Percentiles rank a stretch among this genome's conserved stretches.
Conservation (phyloP, 2,888 invertebrate genomes). For the Amorpha juglandis region DNA sequence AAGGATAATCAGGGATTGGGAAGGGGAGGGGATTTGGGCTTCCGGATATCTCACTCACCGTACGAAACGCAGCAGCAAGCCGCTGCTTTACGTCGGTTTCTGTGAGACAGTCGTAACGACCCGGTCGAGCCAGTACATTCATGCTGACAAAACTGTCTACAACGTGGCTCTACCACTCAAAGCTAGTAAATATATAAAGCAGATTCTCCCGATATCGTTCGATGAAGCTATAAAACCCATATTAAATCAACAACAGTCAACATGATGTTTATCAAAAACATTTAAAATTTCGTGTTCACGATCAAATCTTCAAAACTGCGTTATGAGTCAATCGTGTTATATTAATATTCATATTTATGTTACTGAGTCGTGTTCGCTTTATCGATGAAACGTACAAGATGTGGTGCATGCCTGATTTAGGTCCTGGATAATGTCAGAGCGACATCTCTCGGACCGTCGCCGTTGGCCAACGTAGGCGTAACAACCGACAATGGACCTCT, state of each 20-base stretch:
- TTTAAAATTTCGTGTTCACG: constrained; percentile 1
- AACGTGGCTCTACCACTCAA: too few relatives aligned
- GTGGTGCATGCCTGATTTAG: constrained; percentile 67
- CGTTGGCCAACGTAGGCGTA: constrained; percentile 49
- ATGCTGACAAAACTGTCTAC: too few relatives aligned
- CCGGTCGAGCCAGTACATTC: too few relatives aligned
- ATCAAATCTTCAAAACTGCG: constrained; percentile 18
- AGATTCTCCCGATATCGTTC: too few relatives aligned
- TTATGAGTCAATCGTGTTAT: constrained; percentile 26
- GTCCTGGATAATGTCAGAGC: constrained; percentile 56
- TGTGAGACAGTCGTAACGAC: too few relatives aligned
- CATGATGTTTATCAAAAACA: not conserved
- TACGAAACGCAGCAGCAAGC: too few relatives aligned
- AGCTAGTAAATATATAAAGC: too few relatives aligned
- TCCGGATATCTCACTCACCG: too few relatives aligned
- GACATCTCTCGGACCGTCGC: constrained; percentile 47
- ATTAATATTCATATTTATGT: constrained; percentile 36
- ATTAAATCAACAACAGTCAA: not conserved
- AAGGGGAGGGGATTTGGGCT: too few relatives aligned
- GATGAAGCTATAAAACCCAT: not conserved
- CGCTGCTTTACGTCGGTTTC: too few relatives aligned
- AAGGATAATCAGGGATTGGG: too few relatives aligned
- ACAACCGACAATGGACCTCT: constrained; percentile 40
- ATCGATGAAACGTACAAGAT: constrained; percentile 61
- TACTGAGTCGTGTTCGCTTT: constrained; percentile 52